Base-by-base conservation (phyloP, 2,113 vertebrate species). In the Genyomyrus donnyi region DNA sequence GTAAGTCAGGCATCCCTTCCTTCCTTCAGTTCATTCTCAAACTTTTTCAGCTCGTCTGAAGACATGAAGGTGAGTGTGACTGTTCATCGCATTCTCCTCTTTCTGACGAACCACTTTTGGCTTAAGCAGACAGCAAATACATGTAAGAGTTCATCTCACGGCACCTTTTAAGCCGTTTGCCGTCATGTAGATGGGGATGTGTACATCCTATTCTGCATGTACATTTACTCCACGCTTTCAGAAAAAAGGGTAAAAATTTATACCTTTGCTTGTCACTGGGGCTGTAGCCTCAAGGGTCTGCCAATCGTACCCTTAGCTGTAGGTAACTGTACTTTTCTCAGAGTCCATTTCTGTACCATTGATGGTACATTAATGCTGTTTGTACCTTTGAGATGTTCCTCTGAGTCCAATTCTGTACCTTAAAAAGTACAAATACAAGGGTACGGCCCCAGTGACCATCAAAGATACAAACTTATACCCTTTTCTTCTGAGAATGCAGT, bases 21-120 rank as follows among this genome's bases (percentile, higher is more conserved):
- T 0, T 95, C 95, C 17, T 95, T 96, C 93, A 96, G 94, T 91
- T 95, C 94, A 56, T 96, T 96, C 91, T 93, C 95, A 88, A 94
- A 92, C 92, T 88, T 95, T 89, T n/a, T 90, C 90, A 89, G 88
- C 91, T 50, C 93, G 56, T 74, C 74, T 5, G 93, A 95, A 91
- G 91, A 91, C 66, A 95, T 95, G 94, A 94, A 95, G 90, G 96
- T 96, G 93, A 93, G 96, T 93, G 77, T 42, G 13, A 8, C 89
- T 85, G 83, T 48, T n/a, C 24, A n/a, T 1, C 1, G 45, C 74
- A 80, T 80, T 70, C 62, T 83, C 19, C 53, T 62, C 74, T 87
- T 84, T 83, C 21, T 56, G 45, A 87, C 49, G 17, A 17, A n/a
- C 19, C 48, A 10, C 35, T 49, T 42, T 49, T 10, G 5, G 10